Evolutionary conservation across 2,797 vertebrate species (phyloP).

Genomic region (Enteromius afrohamiltoni): DNA sequence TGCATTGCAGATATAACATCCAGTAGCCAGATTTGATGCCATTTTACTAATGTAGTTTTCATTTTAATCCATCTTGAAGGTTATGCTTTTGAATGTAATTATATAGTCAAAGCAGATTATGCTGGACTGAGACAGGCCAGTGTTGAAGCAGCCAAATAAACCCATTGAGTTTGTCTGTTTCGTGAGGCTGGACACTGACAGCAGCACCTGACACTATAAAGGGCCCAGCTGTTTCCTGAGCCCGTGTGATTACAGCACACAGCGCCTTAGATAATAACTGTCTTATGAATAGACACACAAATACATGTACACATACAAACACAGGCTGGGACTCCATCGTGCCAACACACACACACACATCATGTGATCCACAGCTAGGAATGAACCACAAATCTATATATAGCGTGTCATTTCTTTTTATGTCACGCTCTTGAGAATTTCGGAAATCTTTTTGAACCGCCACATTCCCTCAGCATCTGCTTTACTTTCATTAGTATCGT

Average conservation of each 20-base stretch:
- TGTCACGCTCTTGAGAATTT: neutral
- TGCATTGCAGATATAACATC: conserved; percentile 1
- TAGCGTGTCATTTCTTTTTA: neutral
- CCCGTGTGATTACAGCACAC: conserved; percentile 35
- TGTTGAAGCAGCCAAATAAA: conserved; percentile 27
- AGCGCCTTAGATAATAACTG: conserved; percentile 26
- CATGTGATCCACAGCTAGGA: neutral
- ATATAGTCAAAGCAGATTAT: conserved; percentile 28
- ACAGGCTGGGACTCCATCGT: neutral
- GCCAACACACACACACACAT: neutral
- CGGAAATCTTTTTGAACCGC: conserved; percentile 19
- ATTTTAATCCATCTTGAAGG: conserved; percentile 37
- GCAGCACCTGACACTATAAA: conserved; percentile 49
- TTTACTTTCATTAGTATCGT: conserved; percentile 31
- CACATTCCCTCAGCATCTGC: conserved; percentile 36
- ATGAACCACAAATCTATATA: conserved; percentile 9
- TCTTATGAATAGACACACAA: conserved; percentile 32
- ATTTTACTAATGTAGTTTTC: conserved; percentile 2
- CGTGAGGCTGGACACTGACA: conserved; percentile 35
- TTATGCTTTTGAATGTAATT: conserved; percentile 35
- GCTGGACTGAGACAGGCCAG: conserved; percentile 12
- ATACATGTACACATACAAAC: conserved; percentile 1
- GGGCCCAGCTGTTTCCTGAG: conserved; percentile 47
- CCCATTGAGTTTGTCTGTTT: conserved; percentile 28
- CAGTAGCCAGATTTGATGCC: neutral